Conservation (phyloP, 2,113 vertebrate genomes). For the Python bivittatus region DNA sequence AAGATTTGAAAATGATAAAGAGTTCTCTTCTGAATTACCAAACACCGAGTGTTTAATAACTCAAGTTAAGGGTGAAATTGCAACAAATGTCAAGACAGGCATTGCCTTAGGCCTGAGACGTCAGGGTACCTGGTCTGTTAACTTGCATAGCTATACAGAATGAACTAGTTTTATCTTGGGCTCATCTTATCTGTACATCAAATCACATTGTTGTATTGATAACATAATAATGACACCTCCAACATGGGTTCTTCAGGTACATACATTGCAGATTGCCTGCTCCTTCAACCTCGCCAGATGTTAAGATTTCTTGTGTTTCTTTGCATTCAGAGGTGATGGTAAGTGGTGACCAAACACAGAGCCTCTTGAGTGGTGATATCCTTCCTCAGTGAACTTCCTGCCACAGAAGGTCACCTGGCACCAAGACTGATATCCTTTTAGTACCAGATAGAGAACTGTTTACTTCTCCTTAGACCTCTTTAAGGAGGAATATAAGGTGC, state of each 20-base stretch:
- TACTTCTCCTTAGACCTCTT: neutral
- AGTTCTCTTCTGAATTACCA: neutral
- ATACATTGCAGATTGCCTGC: neutral
- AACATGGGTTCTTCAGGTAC: neutral
- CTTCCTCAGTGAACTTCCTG: neutral
- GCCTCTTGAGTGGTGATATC: neutral
- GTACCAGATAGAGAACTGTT: neutral
- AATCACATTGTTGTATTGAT: neutral
- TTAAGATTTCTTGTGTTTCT: neutral
- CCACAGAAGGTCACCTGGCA: neutral
- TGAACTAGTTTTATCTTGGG: neutral
- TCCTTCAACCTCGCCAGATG: neutral
- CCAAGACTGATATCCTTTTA: neutral
- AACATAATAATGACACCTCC: neutral
- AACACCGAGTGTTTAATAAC: neutral
- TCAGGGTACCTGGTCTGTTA: neutral
- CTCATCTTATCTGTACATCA: neutral
- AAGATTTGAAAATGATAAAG: neutral
- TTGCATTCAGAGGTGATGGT: neutral
- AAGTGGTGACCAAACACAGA: neutral
- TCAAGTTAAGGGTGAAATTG: neutral
- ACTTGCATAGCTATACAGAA: neutral
- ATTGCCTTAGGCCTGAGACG: neutral
- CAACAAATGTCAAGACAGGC: neutral
- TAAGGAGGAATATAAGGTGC: neutral